These are phyloP conservation scores for Dicerorhinus sumatrensis DNA, from an alignment of 2,113 vertebrate genomes.

Conservation along the genomic window DNA sequence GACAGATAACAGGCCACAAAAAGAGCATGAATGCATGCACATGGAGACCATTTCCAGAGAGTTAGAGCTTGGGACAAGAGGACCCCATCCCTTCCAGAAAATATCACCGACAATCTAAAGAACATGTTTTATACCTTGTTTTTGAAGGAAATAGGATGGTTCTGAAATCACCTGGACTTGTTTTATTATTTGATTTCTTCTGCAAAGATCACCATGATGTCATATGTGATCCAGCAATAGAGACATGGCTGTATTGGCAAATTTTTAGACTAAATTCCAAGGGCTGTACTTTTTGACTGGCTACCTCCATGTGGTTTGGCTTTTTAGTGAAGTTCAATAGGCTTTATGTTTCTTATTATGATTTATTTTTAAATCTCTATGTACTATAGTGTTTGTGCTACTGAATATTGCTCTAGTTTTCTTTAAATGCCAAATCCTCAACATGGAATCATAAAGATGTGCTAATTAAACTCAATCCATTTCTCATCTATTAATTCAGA, in stretches of 20 bases:
- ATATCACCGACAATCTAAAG: neutral
- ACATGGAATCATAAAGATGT: conserved; percentile 61
- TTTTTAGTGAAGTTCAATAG: neutral
- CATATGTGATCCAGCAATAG: neutral
- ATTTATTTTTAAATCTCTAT: conserved; percentile 60
- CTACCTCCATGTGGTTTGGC: conserved; percentile 35
- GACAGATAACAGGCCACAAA: conserved; percentile 73
- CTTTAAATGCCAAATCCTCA: conserved; percentile 62
- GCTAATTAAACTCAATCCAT: conserved; percentile 75
- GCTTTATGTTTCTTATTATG: conserved; percentile 67
- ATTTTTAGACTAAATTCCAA: neutral
- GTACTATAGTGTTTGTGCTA: conserved; percentile 48
- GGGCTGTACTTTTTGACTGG: neutral
- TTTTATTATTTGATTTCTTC: conserved; percentile 78
- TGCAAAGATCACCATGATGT: conserved; percentile 16
- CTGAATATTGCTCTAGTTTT: conserved; percentile 52
- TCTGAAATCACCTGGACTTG: conserved; percentile 34
- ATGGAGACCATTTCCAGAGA: conserved; percentile 63
- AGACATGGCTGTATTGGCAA: neutral
- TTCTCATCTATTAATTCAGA: conserved; percentile 64
- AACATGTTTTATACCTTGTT: neutral
- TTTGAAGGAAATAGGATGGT: neutral
- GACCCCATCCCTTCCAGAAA: conserved; percentile 10
- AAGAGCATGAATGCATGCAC: conserved; percentile 59
- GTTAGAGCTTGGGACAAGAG: conserved; percentile 56